Percentiles rank a stretch among this genome's conserved stretches.
Conservation (phyloP, 2,888 invertebrate species). For the Nineta flava region DNA sequence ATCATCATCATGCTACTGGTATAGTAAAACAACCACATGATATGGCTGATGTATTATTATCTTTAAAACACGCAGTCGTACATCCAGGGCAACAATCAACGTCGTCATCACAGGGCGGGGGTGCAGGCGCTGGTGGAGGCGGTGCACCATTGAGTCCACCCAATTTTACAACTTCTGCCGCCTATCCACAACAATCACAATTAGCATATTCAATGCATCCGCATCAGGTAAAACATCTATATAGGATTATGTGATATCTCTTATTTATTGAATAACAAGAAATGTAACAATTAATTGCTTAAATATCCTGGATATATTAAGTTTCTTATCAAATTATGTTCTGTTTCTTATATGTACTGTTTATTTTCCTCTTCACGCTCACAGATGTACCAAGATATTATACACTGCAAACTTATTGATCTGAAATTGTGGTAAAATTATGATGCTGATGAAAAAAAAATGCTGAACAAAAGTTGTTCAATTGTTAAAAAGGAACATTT, state of each 20-base stretch:
- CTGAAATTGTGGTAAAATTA: too few species aligned
- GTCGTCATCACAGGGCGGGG: background rate
- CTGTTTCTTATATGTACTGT: too few species aligned
- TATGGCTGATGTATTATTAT: conserved; percentile 77
- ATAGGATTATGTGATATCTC: background rate
- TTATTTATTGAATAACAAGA: too few species aligned
- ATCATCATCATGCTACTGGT: background rate
- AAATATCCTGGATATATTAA: too few species aligned
- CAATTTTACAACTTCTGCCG: conserved; percentile 9
- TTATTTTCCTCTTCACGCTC: too few species aligned
- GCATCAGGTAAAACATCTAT: conserved; percentile 21
- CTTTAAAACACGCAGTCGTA: conserved; percentile 74
- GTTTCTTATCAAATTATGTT: background rate
- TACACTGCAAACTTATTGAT: too few species aligned
- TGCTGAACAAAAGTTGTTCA: too few species aligned
- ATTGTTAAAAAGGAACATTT: too few species aligned
- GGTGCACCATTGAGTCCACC: conserved; percentile 13
- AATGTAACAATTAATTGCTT: background rate
- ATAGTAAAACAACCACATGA: conserved; percentile 46
- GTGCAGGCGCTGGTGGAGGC: conserved; percentile 8
- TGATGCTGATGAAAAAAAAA: too few species aligned
- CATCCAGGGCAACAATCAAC: conserved; percentile 46
- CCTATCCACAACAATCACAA: conserved; percentile 26
- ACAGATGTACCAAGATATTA: too few species aligned
- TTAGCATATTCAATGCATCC: conserved; percentile 35